Evolutionary conservation across 1,140 invertebrate species (phyloP).

Genomic region (Drosophila kohkoa): DNA sequence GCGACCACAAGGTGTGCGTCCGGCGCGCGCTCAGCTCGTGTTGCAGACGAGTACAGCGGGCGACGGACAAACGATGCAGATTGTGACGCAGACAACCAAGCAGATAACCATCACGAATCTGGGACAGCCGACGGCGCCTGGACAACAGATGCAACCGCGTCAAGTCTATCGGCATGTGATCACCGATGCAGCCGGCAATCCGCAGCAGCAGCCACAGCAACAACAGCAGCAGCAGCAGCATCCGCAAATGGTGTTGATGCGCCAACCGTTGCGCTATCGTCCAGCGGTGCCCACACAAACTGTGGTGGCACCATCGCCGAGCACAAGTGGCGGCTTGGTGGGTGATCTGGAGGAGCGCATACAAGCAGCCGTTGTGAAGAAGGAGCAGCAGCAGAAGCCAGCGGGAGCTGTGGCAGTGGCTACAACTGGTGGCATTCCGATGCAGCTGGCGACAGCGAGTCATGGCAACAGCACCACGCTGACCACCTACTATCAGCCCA

Average conservation of each 20-base stretch:
- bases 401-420: neutral
- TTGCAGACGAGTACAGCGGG: constrained; percentile 52
- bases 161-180: constrained; percentile 64
- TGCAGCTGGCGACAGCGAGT: constrained; percentile 49
- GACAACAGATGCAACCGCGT: constrained; percentile 50
- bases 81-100: constrained; percentile 64
- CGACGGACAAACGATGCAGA: constrained; percentile 65
- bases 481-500: constrained; percentile 72
- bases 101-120: constrained; percentile 68
- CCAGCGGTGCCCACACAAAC: constrained; percentile 24
- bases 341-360: constrained; percentile 80
- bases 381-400: constrained; percentile 69
- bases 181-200: constrained; percentile 43
- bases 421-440: constrained; percentile 27
- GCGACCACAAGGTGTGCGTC: constrained; percentile 55
- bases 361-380: constrained; percentile 77
- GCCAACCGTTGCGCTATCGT: constrained; percentile 58
- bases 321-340: constrained; percentile 27
- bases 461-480: constrained; percentile 61
- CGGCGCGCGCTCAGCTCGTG: constrained; percentile 53
- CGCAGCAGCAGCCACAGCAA: constrained; percentile 43
- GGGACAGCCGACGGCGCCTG: constrained; percentile 50
- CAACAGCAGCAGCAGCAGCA: constrained; percentile 28
- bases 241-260: constrained; percentile 61
- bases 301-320: constrained; percentile 16